A percentile compares a stretch with the other conserved stretches of the same genome.
These are phyloP conservation scores for Drosophila aldrichi DNA, from an alignment of 2,888 invertebrate species.

Conservation along the genomic window DNA sequence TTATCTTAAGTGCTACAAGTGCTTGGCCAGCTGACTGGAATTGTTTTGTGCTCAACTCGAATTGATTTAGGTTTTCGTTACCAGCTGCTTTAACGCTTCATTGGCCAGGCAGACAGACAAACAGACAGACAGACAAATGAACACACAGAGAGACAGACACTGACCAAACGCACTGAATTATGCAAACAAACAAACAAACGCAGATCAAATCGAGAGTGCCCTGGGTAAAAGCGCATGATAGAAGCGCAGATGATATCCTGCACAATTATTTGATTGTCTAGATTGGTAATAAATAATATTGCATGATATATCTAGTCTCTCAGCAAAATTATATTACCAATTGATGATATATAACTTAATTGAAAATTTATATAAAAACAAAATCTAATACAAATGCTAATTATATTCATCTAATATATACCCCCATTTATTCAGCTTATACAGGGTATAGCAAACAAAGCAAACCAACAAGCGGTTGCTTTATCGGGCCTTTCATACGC, in stretches of 20 bases:
- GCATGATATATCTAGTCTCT: not conserved
- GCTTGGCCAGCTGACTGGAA: constrained; percentile 55
- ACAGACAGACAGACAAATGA: not conserved
- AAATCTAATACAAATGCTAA: too few species aligned
- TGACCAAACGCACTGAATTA: constrained; percentile 53
- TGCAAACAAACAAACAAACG: constrained; percentile 52
- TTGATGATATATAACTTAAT: too few species aligned
- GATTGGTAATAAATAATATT: not conserved
- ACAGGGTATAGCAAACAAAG: constrained; percentile 19
- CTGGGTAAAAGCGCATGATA: not conserved
- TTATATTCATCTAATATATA: not conserved
- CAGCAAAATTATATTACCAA: too few species aligned
- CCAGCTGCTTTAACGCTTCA: constrained; percentile 34
- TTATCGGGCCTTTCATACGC: constrained; percentile 32
- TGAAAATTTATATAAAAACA: not conserved
- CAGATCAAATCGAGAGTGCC: constrained; percentile 3
- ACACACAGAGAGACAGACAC: not conserved
- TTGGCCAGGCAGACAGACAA: constrained; percentile 25
- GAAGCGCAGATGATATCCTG: not conserved
- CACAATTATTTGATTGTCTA: not conserved
- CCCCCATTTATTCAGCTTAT: not conserved
- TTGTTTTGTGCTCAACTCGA: constrained; percentile 37
- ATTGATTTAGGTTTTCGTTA: constrained; percentile 46
- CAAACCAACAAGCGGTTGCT: constrained; percentile 16
- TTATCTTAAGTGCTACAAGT: constrained; percentile 65